Percentiles rank a stretch among this genome's conserved stretches.
These are phyloP conservation scores for Chauna torquata DNA, from an alignment of 2,113 vertebrate genomes.

Conservation along the genomic window DNA sequence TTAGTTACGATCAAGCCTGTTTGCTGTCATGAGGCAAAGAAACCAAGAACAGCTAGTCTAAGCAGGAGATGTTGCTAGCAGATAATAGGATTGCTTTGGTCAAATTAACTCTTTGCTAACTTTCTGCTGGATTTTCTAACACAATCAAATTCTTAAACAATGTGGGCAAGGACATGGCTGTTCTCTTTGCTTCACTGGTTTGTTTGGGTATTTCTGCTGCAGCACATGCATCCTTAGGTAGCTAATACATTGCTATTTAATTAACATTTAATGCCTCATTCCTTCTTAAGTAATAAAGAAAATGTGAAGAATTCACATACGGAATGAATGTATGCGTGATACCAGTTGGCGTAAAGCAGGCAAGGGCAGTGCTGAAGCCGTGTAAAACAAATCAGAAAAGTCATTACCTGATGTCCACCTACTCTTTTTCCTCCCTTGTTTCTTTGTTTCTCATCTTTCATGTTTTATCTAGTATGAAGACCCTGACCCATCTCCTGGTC, in stretches of 20 bases:
- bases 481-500: neutral
- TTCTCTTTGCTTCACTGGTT: neutral
- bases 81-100: neutral
- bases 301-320: neutral
- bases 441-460: neutral
- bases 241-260: neutral
- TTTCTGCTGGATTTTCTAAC: neutral
- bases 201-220: neutral
- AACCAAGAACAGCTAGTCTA: neutral
- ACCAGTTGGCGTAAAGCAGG: neutral
- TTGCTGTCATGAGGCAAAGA: neutral
- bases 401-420: neutral
- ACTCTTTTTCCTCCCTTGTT: neutral
- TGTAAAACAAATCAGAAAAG: neutral
- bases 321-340: neutral
- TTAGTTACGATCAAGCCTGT: neutral
- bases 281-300: neutral
- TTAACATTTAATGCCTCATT: neutral
- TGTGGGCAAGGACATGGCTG: neutral
- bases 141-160: neutral
- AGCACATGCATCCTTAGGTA: neutral
- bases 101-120: neutral
- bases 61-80: neutral
- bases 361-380: neutral
- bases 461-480: neutral